Conservation (phyloP, 2,797 vertebrate species). For the Tokudaia tokunoshimensis region DNA sequence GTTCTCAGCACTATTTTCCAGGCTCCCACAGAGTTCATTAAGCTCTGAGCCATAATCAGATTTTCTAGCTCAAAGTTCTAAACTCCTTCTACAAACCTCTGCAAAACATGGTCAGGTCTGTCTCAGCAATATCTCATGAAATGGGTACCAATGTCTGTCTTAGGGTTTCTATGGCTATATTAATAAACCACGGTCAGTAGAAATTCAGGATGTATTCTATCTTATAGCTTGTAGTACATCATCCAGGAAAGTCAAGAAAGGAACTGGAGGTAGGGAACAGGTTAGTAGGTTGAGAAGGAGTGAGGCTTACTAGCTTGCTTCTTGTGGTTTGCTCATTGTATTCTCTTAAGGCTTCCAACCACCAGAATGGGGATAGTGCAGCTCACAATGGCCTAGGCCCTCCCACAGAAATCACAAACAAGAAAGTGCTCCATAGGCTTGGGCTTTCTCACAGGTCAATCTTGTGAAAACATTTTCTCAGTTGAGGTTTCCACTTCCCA, state of each 20-base stretch:
- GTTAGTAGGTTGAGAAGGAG: neutral
- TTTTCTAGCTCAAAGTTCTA: neutral
- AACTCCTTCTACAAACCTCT: neutral
- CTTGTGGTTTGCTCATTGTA: neutral
- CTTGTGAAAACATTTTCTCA: neutral
- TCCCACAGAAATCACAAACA: neutral
- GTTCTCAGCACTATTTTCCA: neutral
- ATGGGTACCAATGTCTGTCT: neutral
- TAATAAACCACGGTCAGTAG: neutral
- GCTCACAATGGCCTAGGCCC: neutral
- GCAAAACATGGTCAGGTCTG: neutral
- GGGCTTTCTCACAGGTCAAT: neutral
- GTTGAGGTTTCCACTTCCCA: neutral
- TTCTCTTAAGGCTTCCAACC: neutral
- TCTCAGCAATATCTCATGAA: neutral
- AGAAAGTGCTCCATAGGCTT: neutral
- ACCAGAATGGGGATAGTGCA: neutral
- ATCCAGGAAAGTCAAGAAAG: neutral
- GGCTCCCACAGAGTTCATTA: neutral
- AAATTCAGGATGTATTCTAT: neutral
- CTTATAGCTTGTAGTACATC: neutral
- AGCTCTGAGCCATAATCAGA: neutral
- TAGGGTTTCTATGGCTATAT: neutral
- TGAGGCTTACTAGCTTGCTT: neutral
- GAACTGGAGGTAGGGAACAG: neutral